These are phyloP conservation scores for Condylura cristata DNA, from an alignment of 2,113 vertebrate species.

Conservation along the genomic window DNA sequence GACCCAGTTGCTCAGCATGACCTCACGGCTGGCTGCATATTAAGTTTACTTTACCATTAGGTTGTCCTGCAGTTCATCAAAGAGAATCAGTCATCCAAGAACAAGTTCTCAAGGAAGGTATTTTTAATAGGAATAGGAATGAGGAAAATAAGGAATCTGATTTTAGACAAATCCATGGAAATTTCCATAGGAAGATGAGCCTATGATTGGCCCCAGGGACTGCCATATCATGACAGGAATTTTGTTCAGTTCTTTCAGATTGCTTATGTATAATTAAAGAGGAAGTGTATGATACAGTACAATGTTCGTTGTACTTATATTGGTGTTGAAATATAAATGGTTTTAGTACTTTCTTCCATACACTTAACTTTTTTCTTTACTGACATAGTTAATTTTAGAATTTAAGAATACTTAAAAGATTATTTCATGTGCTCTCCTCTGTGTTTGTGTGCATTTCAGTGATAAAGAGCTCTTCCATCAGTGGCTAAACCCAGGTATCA, in stretches of 20 bases:
- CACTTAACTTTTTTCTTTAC: background rate
- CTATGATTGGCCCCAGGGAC: background rate
- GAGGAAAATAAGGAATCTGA: background rate
- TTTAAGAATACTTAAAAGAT: background rate
- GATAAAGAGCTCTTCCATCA: background rate
- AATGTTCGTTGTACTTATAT: background rate
- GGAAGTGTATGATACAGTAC: background rate
- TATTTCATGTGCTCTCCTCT: background rate
- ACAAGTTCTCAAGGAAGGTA: background rate
- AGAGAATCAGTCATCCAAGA: background rate
- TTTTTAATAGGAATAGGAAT: background rate
- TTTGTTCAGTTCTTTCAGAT: background rate
- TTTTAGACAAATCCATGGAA: background rate
- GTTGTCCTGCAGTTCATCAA: background rate
- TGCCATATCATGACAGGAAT: background rate
- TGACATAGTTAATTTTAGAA: background rate
- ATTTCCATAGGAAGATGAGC: background rate
- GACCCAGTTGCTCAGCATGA: background rate
- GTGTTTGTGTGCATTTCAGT: background rate
- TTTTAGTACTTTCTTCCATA: background rate
- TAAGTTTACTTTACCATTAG: constrained; percentile 16
- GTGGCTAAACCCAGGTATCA: background rate
- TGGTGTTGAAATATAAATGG: background rate
- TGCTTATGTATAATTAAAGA: background rate
- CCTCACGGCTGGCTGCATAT: background rate